A percentile compares a stretch with the other conserved stretches of the same genome.
Conservation (phyloP, 2,113 vertebrate species). For the Bagarius yarrelli region DNA sequence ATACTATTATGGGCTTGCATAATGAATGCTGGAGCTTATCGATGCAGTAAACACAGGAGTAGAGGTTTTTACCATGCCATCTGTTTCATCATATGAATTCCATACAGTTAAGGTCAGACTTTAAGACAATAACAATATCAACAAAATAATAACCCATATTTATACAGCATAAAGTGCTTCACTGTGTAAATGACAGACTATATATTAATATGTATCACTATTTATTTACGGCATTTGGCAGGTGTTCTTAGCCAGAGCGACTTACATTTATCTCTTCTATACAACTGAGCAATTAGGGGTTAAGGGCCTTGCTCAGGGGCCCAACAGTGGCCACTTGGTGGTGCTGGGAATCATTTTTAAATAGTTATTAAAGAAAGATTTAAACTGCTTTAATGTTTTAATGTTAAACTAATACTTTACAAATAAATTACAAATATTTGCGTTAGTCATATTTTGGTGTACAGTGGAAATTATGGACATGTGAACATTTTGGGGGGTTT, state of each 20-base stretch:
- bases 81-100: neutral
- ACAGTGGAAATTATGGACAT: neutral
- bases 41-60: slow-evolving; percentile 9
- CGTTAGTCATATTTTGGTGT: neutral
- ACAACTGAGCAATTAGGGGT: too few species aligned
- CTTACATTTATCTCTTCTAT: too few species aligned
- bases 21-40: neutral
- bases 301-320: too few species aligned
- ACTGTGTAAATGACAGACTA: neutral
- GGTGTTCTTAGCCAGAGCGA: too few species aligned
- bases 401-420: too few species aligned
- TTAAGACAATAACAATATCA: neutral
- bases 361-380: too few species aligned
- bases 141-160: neutral
- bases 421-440: too few species aligned
- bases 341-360: too few species aligned
- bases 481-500: neutral
- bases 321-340: too few species aligned
- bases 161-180: neutral
- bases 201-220: too few species aligned
- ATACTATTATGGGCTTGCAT: slow-evolving; percentile 12
- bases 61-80: neutral
- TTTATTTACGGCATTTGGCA: too few species aligned
- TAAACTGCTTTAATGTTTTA: too few species aligned
- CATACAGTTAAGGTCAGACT: neutral